These are phyloP conservation scores for Takifugu bimaculatus DNA, from an alignment of 2,113 vertebrate genomes.

Conservation along the genomic window DNA sequence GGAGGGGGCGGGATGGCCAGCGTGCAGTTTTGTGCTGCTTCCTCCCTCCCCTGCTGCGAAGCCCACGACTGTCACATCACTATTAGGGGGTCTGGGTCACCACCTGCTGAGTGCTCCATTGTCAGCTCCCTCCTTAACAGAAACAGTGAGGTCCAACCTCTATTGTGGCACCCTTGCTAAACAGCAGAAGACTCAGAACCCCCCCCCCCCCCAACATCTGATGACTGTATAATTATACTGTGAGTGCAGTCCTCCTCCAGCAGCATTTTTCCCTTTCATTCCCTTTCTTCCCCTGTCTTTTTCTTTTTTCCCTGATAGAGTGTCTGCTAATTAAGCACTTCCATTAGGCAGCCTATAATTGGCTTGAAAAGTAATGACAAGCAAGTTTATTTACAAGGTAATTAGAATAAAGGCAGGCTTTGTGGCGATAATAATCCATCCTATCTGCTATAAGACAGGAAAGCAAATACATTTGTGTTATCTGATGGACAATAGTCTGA, in stretches of 20 bases:
- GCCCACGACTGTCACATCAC: conserved; percentile 54
- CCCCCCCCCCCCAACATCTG: conserved; percentile 29
- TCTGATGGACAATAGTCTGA: conserved; percentile 59
- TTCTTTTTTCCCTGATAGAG: conserved; percentile 67
- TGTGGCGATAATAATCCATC: conserved; percentile 80
- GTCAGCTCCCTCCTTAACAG: conserved; percentile 61
- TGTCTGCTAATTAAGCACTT: conserved; percentile 81
- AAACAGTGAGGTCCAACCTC: conserved; percentile 56
- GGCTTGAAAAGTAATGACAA: conserved; percentile 84
- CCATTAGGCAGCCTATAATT: conserved; percentile 83
- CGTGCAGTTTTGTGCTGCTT: conserved; percentile 53
- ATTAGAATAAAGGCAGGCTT: conserved; percentile 79
- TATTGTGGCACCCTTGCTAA: conserved; percentile 62
- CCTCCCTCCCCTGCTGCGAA: conserved; percentile 66
- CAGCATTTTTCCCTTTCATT: conserved; percentile 42
- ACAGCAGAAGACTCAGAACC: conserved; percentile 39
- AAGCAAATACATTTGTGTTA: conserved; percentile 17
- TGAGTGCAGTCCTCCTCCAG: conserved; percentile 59
- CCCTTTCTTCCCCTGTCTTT: conserved; percentile 43
- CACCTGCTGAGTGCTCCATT: conserved; percentile 63
- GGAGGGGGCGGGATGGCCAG: conserved; percentile 27
- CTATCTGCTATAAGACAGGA: conserved; percentile 42
- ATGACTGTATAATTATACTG: conserved; percentile 72
- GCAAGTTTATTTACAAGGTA: conserved; percentile 85
- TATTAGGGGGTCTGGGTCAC: conserved; percentile 67